Percentiles rank a stretch among this genome's conserved stretches.
Conservation (phyloP, 2,113 vertebrate species). For the pig (Sus scrofa) region T2T-Sscrofa CM000828.6:14310501-14311000, state of each 20-base stretch:
- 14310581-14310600: conserved; percentile 21
- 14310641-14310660: background rate
- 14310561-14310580: background rate
- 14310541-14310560: background rate
- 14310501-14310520: background rate
- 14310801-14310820: background rate
- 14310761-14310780: conserved; percentile 26
- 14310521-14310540: background rate
- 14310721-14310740: conserved; percentile 11
- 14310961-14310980: conserved; percentile 8
- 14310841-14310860: background rate
- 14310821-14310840: conserved; percentile 45
- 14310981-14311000: background rate
- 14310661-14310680: conserved; percentile 43
- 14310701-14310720: background rate
- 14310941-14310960: conserved; percentile 38
- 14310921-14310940: conserved; percentile 32
- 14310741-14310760: conserved; percentile 33
- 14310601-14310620: background rate
- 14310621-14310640: background rate
- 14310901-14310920: conserved; percentile 4
- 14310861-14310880: conserved; percentile 16
- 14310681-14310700: conserved; percentile 28
- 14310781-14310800: background rate
- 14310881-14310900: conserved; percentile 43